Percentiles rank a stretch among this genome's conserved stretches.
Evolutionary conservation across 2,888 invertebrate species (phyloP).

Genomic region (Carabus problematicus): DNA sequence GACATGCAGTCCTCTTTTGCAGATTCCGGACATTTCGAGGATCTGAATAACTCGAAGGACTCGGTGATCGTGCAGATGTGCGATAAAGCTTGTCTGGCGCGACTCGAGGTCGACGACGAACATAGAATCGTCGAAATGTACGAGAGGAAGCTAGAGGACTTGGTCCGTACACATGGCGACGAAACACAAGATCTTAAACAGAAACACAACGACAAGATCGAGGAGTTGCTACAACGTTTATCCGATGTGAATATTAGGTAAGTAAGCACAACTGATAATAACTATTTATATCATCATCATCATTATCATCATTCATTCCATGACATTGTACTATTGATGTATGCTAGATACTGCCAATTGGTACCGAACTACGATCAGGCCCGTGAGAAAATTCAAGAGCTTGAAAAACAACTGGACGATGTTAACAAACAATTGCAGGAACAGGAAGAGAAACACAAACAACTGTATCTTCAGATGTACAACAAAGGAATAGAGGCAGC

Average conservation of each 20-base stretch:
- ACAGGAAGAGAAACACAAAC: conserved; percentile 75
- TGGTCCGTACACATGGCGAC: conserved; percentile 68
- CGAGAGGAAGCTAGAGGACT: conserved; percentile 77
- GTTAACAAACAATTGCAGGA: conserved; percentile 72
- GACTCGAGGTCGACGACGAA: conserved; percentile 64
- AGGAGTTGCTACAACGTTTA: conserved; percentile 73
- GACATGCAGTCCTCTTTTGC: conserved; percentile 81
- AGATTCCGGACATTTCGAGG: conserved; percentile 88
- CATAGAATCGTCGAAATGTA: conserved; percentile 74
- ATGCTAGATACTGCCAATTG: conserved; percentile 73
- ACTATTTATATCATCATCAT: neutral
- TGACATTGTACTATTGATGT: conserved; percentile 31
- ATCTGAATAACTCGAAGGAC: conserved; percentile 54
- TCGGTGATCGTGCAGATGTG: conserved; percentile 59
- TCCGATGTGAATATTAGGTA: conserved; percentile 79
- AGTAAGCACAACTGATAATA: neutral
- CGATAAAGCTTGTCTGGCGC: conserved; percentile 63
- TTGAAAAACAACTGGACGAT: conserved; percentile 77
- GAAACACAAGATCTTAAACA: conserved; percentile 80
- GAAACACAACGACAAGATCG: conserved; percentile 80
- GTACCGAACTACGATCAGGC: conserved; percentile 77
- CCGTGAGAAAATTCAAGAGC: conserved; percentile 71
- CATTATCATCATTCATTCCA: neutral
- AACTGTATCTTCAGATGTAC: conserved; percentile 83
- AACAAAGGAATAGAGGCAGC: conserved; percentile 82